Base-by-base conservation (phyloP, 2,797 vertebrate species). In the Scolopax rusticola region DNA sequence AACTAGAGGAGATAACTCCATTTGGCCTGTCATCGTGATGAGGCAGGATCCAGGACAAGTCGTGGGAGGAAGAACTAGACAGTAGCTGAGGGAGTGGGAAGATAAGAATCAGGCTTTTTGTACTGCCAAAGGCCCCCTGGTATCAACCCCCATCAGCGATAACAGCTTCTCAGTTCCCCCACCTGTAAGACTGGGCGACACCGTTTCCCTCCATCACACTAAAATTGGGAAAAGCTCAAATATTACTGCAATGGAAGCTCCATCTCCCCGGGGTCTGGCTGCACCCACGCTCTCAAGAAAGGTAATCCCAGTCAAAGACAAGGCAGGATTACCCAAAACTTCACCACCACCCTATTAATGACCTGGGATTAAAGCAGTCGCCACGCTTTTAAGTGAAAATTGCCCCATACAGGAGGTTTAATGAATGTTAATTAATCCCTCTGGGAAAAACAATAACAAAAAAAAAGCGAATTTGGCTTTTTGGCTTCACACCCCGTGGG, bases 51-150 rank as follows among this genome's bases (percentile, higher is more conserved):
- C 79, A 57, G 67, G 86, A 90, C 68, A 78, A 89, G 64, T 36
- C 5, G 64, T 80, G 86, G 88, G 82, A 87, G 75, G 82, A 82
- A 84, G 92, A 75, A 80, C 38, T 28, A 93, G 87, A 83, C 41
- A 16, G 77, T 27, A 69, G 77, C 74, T 65, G 8, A 68, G 84
- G 70, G 70, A 90, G 84, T 68, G 45, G 84, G 80, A 87, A 89
- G 88, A 73, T 75, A 79, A 68, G 48, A 63, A 84, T 87, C 88
- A 33, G 90, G 47, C 8, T 78, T 75, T 64, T 67, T 48, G 67
- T 19, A 12, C 85, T 65, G 90, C 90, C 75, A 82, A 43, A 89
- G 75, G 90, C 81, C 56, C n/a, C 77, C 33, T 61, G 90, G 79
- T 78, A 67, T 68, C 75, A 79, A 64, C n/a, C 86, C 30, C 54